Evolutionary conservation across 1,140 invertebrate genomes (phyloP).

Genomic region (Pseudomyrmex concolor): DNA sequence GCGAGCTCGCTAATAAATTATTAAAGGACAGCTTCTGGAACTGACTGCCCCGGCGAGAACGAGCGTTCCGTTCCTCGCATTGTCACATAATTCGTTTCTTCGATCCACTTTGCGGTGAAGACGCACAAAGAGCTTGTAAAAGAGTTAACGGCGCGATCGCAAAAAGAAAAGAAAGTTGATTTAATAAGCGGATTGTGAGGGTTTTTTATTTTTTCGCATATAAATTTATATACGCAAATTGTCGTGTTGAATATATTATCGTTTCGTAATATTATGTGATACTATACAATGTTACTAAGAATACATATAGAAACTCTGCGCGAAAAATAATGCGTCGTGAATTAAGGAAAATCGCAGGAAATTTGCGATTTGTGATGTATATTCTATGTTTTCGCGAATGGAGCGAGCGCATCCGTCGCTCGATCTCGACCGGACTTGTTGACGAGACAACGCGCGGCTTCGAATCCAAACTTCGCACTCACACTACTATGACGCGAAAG

Average conservation of each 20-base stretch:
- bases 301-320: not conserved
- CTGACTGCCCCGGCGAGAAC: constrained; percentile 82
- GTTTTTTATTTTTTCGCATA: too few species aligned
- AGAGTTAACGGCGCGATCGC: not conserved
- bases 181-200: not conserved
- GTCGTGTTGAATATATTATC: too few species aligned
- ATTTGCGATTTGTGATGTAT: not conserved
- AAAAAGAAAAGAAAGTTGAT: not conserved
- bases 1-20: constrained; percentile 84
- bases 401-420: not conserved
- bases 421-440: constrained; percentile 11
- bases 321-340: not conserved
- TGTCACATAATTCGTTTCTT: constrained; percentile 33
- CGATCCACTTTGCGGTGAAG: constrained; percentile 23
- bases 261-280: too few species aligned
- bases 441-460: not conserved
- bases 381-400: not conserved
- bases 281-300: not conserved
- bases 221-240: too few species aligned
- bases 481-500: not conserved
- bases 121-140: constrained; percentile 31
- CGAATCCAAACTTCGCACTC: constrained; percentile 37
- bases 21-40: constrained; percentile 84
- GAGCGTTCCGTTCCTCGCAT: constrained; percentile 59
- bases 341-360: constrained; percentile 3